Conservation (phyloP, 2,797 vertebrate species). For the Bradypodion ventrale region DNA sequence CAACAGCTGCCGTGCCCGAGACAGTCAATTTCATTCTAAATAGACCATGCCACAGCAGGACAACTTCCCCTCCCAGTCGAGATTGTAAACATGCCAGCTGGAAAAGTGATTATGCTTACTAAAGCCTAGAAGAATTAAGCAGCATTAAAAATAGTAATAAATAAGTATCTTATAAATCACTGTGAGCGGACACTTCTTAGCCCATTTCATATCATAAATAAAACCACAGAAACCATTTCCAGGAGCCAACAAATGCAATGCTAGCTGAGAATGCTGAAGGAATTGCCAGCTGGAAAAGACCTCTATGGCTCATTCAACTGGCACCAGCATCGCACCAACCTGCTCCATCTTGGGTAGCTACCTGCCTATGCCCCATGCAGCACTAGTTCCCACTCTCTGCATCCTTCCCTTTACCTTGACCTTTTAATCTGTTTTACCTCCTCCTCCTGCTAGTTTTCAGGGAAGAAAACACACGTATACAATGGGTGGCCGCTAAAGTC, state of each 20-base stretch:
- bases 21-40: slow-evolving; percentile 65
- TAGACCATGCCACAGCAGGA: slow-evolving; percentile 65
- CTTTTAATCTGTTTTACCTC: neutral
- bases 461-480: neutral
- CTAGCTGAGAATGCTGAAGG: neutral
- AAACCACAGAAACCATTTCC: neutral
- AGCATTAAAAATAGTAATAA: slow-evolving; percentile 49
- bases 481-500: neutral
- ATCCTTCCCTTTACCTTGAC: too few relatives aligned
- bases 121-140: slow-evolving; percentile 59
- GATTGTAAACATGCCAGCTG: slow-evolving; percentile 62
- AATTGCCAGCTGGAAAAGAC: neutral
- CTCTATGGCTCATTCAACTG: neutral
- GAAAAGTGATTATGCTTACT: slow-evolving; percentile 55
- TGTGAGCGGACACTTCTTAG: slow-evolving; percentile 37
- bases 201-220: neutral
- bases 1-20: slow-evolving; percentile 64
- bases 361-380: neutral
- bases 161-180: neutral
- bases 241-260: too few relatives aligned
- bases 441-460: neutral
- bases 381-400: too few relatives aligned
- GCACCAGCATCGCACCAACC: neutral
- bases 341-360: neutral
- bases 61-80: slow-evolving; percentile 44